Evolutionary conservation across 2,113 vertebrate genomes (phyloP), one percentile per base, ranked within the genome.

Genomic region (Raphicerus campestris): DNA sequence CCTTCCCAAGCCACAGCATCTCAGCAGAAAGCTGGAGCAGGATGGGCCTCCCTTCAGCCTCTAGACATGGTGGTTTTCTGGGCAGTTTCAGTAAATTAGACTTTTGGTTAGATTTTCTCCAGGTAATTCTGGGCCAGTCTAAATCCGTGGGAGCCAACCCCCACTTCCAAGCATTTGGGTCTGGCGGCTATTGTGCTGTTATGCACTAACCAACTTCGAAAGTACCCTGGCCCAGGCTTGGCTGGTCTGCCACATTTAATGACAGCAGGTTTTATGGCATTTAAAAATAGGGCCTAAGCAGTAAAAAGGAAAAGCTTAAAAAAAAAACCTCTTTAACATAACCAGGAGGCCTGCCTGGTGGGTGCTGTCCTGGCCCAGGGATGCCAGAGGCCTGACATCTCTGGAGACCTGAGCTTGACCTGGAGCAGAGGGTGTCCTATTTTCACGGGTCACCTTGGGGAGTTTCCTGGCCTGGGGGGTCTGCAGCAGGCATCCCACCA

Each of bases 211-310:
- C 84, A 96, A 94, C 88, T 95, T 95, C 83, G 75, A 94, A 93
- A 97, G 82, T 82, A n/a, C 87, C 96, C 87, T 53, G 45, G 66
- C 93, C 22, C 30, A 47, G 87, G 83, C 73, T 63, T 61, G 58
- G 87, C 45, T 10, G 16, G 84, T 42, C 93, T 77, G 96, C 84
- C 96, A 96, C 95, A 88, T 96, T 97, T 97, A 97, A 96, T 95
- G 94, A 97, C 96, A 97, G 89, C 4, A 14, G 9, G 10, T 92
- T 97, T 98, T 94, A 98, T 83, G 51, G 86, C 88, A 97, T 96
- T 98, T 97, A 96, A 97, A 96, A 97, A 96, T 87, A 97, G 78
- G 82, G 42, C 58, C 26, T 2, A 91, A 66, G 87, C 30, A 78
- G 85, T 86, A 96, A 97, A 97, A 96, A 49, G 13, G 6, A 56